Percentiles rank a stretch among this genome's conserved stretches.
These are phyloP conservation scores for Magallana nippona DNA, from an alignment of 2,888 invertebrate species.

Conservation along the genomic window DNA sequence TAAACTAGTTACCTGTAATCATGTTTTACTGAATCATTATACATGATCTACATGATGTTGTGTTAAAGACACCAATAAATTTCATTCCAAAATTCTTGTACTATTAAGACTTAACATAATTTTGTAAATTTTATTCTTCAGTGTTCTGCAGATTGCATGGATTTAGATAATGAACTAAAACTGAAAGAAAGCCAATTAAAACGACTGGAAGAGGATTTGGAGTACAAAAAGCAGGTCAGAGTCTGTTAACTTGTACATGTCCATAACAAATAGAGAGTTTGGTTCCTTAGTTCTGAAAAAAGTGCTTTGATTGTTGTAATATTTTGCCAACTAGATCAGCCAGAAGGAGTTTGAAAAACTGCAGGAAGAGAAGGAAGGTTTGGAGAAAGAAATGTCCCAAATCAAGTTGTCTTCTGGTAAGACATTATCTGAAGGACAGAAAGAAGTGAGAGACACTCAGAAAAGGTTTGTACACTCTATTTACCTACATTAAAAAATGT, in stretches of 20 bases:
- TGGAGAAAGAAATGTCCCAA: slow-evolving; percentile 55
- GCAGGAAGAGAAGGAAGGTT: slow-evolving; percentile 56
- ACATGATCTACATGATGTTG: too few relatives aligned
- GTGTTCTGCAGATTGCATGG: slow-evolving; percentile 57
- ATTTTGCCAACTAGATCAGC: slow-evolving; percentile 49
- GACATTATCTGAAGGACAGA: slow-evolving; percentile 53
- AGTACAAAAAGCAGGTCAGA: slow-evolving; percentile 61
- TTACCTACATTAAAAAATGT: not conserved
- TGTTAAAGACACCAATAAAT: too few relatives aligned
- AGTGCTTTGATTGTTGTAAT: not conserved
- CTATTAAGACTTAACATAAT: not conserved
- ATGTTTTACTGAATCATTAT: too few relatives aligned
- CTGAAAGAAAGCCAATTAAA: slow-evolving; percentile 64
- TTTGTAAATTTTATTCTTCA: slow-evolving; percentile 40
- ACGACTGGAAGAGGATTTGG: slow-evolving; percentile 63
- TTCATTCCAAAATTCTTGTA: too few relatives aligned
- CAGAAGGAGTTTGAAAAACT: slow-evolving; percentile 58
- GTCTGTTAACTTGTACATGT: slow-evolving; percentile 1
- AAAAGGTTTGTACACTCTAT: slow-evolving; percentile 49
- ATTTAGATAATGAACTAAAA: slow-evolving; percentile 59
- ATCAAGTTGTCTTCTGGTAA: slow-evolving; percentile 51
- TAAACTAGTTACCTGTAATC: too few relatives aligned
- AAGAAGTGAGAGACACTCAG: slow-evolving; percentile 51
- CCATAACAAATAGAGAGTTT: too few relatives aligned
- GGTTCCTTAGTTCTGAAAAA: not conserved